phyloP scores from a whole-genome alignment of 2,797 vertebrate species.

The Alfaro cultratus region DNA sequence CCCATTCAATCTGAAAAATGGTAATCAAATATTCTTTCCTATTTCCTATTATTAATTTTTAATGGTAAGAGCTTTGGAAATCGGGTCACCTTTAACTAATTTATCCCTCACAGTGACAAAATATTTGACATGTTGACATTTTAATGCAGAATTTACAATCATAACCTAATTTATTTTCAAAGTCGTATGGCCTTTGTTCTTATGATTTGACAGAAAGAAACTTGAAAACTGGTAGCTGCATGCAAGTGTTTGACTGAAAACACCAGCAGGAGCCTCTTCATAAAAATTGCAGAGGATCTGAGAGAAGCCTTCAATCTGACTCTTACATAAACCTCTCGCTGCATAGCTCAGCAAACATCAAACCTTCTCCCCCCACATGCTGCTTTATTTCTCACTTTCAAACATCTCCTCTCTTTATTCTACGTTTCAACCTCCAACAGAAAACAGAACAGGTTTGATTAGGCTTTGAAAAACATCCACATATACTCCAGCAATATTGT shows the following conservation, averaged over 20 bases:
- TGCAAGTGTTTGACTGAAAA: constrained; percentile 21
- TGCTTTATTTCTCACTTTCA: constrained; percentile 7
- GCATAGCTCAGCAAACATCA: constrained; percentile 46
- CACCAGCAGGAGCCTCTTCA: constrained; percentile 21
- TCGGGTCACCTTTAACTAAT: neutral
- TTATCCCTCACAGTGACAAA: neutral
- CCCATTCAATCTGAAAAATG: neutral
- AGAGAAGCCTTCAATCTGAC: constrained; percentile 22
- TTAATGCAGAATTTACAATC: neutral
- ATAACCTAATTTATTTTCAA: neutral
- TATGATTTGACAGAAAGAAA: neutral
- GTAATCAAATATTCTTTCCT: neutral
- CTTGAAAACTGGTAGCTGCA: neutral
- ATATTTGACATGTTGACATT: neutral
- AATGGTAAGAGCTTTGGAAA: neutral
- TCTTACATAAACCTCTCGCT: constrained; percentile 39
- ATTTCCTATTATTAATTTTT: neutral
- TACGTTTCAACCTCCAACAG: neutral
- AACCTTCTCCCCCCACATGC: constrained; percentile 15
- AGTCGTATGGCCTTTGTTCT: neutral
- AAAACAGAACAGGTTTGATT: constrained; percentile 14
- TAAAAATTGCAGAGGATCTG: constrained; percentile 30
- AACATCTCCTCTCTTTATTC: neutral
- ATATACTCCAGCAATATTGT: constrained; percentile 4
- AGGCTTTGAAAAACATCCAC: constrained; percentile 20